phyloP scores from a whole-genome alignment of 2,113 vertebrate genomes.

The Hippocampus mohnikei region DNA sequence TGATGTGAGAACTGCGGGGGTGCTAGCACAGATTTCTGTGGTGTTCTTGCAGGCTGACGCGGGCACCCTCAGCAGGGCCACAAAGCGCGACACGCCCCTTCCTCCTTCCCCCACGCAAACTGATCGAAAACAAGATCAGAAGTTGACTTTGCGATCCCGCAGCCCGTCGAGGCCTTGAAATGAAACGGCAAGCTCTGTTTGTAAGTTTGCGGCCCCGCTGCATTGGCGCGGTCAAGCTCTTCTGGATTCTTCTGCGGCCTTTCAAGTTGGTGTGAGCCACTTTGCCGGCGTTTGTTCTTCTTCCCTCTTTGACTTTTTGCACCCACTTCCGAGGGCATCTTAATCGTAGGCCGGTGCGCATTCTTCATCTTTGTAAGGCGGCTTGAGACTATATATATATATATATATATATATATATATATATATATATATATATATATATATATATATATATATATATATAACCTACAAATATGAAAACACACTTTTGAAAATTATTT shows the following conservation, averaged over 20 bases:
- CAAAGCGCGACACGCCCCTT: conserved; percentile 32
- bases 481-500: neutral
- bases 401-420: no score
- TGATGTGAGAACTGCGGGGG: conserved; percentile 43
- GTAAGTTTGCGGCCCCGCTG: conserved; percentile 33
- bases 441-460: no score
- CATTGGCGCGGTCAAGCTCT: conserved; percentile 20
- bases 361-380: neutral
- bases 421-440: no score
- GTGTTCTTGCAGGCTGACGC: conserved; percentile 28
- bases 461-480: neutral
- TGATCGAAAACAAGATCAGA: conserved; percentile 6
- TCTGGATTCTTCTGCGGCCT: conserved; percentile 30
- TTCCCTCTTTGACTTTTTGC: neutral
- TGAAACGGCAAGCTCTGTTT: conserved; percentile 13
- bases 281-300: conserved; percentile 57
- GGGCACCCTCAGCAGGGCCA: conserved; percentile 47
- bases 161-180: conserved; percentile 6
- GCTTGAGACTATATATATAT: no score
- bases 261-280: conserved; percentile 73
- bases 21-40: conserved; percentile 19
- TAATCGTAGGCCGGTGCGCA: neutral
- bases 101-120: no score
- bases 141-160: neutral
- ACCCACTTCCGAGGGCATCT: neutral